phyloP scores from a whole-genome alignment of 92 coral and sea anemone species.

The Porites lobata region DNA sequence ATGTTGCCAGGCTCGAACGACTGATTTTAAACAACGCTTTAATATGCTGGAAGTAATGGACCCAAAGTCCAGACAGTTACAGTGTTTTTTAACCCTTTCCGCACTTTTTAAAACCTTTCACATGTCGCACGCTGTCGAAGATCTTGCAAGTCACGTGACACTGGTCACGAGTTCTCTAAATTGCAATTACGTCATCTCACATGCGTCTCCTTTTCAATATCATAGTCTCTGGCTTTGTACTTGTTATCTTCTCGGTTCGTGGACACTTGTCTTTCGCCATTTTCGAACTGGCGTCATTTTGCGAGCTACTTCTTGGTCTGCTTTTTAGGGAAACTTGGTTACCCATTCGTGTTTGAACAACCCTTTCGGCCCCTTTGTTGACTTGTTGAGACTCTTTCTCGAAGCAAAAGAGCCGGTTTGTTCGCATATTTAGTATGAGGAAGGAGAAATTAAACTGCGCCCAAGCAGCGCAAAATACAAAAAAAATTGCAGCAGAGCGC shows the following conservation, averaged over 20 bases:
- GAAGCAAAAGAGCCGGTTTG: conserved; percentile 17
- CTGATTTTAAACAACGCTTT: too few species aligned
- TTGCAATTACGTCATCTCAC: too few species aligned
- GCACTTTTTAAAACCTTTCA: too few species aligned
- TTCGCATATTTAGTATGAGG: conserved; percentile 34
- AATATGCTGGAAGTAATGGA: too few species aligned
- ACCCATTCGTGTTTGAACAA: conserved; percentile 34
- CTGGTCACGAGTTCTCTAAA: too few species aligned
- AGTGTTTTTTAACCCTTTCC: too few species aligned
- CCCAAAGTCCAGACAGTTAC: too few species aligned
- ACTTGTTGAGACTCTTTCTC: not conserved
- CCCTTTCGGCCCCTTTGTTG: not conserved
- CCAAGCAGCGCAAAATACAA: conserved; percentile 26
- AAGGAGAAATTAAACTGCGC: conserved; percentile 9
- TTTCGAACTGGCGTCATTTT: conserved; percentile 25
- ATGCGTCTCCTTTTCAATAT: conserved; percentile 59
- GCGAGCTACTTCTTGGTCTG: conserved; percentile 8
- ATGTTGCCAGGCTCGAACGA: too few species aligned
- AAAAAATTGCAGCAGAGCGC: conserved; percentile 6
- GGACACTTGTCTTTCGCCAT: conserved; percentile 23
- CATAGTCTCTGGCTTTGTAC: conserved; percentile 42
- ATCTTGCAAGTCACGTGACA: too few species aligned
- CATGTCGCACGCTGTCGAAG: too few species aligned
- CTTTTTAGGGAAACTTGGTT: conserved; percentile 28
- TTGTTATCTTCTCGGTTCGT: conserved; percentile 32